Conservation (phyloP, 2,113 vertebrate genomes). For the Jacana jacana region DNA sequence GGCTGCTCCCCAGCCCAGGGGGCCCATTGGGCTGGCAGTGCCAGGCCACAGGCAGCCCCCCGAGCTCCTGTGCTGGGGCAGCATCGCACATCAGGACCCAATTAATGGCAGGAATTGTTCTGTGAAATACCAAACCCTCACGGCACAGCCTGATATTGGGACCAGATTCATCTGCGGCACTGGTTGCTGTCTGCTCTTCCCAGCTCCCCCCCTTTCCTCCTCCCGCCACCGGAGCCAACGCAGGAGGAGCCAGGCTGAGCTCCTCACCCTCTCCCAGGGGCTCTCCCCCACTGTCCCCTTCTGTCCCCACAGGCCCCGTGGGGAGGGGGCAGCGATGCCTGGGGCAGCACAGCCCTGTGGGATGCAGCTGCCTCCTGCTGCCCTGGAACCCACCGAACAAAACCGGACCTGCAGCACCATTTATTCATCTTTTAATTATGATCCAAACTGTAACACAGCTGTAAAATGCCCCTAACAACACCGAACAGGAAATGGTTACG, state of each 20-base stretch:
- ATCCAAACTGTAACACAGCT: slow-evolving; percentile 22
- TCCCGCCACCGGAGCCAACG: slow-evolving; percentile 62
- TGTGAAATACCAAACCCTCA: slow-evolving; percentile 43
- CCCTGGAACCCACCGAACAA: background rate
- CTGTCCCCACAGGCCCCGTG: fast-evolving
- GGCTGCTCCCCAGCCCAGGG: background rate
- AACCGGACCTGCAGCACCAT: background rate
- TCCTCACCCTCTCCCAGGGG: background rate
- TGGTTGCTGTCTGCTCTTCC: background rate
- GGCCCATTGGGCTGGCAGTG: background rate
- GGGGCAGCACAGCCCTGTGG: background rate
- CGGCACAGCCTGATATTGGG: slow-evolving; percentile 71
- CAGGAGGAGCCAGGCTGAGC: background rate
- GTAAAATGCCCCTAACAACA: slow-evolving; percentile 26
- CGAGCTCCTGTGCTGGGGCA: background rate
- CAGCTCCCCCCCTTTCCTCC: background rate
- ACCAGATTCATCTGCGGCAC: slow-evolving; percentile 72
- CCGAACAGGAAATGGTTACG: background rate
- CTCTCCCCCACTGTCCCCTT: background rate
- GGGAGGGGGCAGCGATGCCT: background rate
- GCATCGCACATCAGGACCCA: slow-evolving; percentile 31
- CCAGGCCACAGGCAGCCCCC: background rate
- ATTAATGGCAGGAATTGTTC: slow-evolving; percentile 54
- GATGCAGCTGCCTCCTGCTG: fast-evolving
- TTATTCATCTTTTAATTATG: slow-evolving; percentile 33